These are phyloP conservation scores for Oscheius onirici DNA, from an alignment of 2,888 invertebrate genomes.

Conservation along the genomic window DNA sequence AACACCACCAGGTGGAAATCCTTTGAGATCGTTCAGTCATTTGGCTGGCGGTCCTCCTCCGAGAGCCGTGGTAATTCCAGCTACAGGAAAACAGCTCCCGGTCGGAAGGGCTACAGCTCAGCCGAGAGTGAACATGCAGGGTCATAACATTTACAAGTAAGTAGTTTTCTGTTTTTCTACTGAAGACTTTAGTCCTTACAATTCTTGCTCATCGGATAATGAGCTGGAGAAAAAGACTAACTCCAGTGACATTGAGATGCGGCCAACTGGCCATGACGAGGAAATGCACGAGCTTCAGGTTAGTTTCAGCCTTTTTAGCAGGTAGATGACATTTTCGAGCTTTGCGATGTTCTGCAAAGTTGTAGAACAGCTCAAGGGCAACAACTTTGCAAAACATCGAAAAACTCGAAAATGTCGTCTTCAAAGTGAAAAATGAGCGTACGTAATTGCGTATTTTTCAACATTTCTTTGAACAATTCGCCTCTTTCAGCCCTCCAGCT, in stretches of 20 bases:
- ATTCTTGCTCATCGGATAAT: constrained; percentile 48
- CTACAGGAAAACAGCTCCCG: constrained; percentile 57
- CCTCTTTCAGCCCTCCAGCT: constrained; percentile 49
- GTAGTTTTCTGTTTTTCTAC: neutral
- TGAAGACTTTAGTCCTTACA: constrained; percentile 40
- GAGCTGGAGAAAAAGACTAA: constrained; percentile 46
- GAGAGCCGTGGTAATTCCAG: constrained; percentile 61
- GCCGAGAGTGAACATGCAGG: constrained; percentile 65
- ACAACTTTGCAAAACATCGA: no score
- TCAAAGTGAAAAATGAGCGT: no score
- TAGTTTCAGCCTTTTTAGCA: neutral
- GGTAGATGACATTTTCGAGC: neutral
- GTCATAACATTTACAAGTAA: constrained; percentile 41
- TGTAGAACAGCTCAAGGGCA: no score
- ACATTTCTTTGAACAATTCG: no score
- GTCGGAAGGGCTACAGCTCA: constrained; percentile 68
- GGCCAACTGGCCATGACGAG: constrained; percentile 8
- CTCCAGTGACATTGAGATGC: constrained; percentile 30
- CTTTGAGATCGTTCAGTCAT: constrained; percentile 57
- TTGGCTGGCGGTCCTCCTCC: constrained; percentile 48
- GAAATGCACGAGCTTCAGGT: constrained; percentile 31
- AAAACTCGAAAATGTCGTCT: no score
- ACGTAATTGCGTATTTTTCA: no score
- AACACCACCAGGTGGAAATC: constrained; percentile 41
- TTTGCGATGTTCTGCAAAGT: neutral